A percentile compares a stretch with the other conserved stretches of the same genome.
These are phyloP conservation scores for Drosophila orosa DNA, from an alignment of 1,140 invertebrate species.

Conservation along the genomic window DNA sequence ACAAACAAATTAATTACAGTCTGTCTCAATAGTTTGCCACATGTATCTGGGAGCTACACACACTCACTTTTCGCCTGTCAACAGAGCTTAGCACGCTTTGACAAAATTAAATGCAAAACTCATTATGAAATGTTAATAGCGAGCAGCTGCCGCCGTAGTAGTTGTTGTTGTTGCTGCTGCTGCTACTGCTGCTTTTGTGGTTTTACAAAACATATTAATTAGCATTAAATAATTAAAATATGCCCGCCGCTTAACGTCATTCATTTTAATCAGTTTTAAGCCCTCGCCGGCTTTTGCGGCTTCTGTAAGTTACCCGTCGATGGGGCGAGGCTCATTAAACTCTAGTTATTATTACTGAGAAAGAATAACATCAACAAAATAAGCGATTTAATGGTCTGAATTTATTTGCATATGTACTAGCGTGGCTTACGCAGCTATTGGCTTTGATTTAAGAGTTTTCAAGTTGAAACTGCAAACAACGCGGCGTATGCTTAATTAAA, in stretches of 20 bases:
- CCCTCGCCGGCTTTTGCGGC: conserved; percentile 64
- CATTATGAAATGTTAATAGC: conserved; percentile 80
- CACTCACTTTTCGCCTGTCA: conserved; percentile 67
- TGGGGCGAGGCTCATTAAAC: conserved; percentile 55
- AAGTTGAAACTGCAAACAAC: conserved; percentile 7
- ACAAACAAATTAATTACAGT: conserved; percentile 82
- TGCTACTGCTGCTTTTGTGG: conserved; percentile 54
- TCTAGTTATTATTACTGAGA: conserved; percentile 52
- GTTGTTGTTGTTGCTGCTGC: conserved; percentile 15
- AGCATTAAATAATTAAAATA: conserved; percentile 83
- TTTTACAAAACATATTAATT: conserved; percentile 83
- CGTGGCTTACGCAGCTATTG: conserved; percentile 6
- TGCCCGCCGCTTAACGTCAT: conserved; percentile 78
- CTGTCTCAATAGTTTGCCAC: conserved; percentile 78
- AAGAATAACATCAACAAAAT: conserved; percentile 45
- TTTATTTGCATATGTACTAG: conserved; percentile 12
- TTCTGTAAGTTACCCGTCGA: conserved; percentile 26
- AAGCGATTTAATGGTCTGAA: conserved; percentile 24
- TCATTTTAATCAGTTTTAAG: conserved; percentile 83
- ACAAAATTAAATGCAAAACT: conserved; percentile 80
- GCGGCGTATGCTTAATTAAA: conserved; percentile 46
- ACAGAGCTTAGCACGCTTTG: conserved; percentile 72
- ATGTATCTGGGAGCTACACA: conserved; percentile 64
- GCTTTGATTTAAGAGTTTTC: conserved; percentile 33
- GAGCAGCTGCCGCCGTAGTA: conserved; percentile 51